Evolutionary conservation across 1,140 invertebrate species (phyloP), one percentile per base, ranked within the genome.

Genomic region (Eriosoma lanigerum): DNA sequence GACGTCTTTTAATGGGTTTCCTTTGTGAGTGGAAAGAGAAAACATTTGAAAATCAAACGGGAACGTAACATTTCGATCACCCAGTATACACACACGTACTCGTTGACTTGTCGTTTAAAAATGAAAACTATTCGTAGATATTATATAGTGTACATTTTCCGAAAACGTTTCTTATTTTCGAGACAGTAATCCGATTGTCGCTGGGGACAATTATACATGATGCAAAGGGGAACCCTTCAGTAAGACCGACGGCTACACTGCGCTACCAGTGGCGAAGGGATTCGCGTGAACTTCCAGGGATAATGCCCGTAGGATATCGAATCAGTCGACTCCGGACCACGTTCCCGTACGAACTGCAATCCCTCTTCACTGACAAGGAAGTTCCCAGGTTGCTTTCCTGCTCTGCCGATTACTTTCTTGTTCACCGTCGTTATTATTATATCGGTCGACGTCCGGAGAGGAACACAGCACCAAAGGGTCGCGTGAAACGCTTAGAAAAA

Each of bases 261-360:
- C 38, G 24, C 66, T 0, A 29, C 44, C 15, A 19, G 66, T 17
- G 66, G 46, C 38, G 5, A 44, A 68, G n/a, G 64, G 21, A 24
- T 15, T 32, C n/a, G 21, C 38, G n/a, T n/a, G 21, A n/a, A 46
- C 12, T 46, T 5, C 38, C 64, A 17, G 64, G 64, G n/a, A 66
- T 38, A 13, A 50, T 60, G 15, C 73, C 38, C 21, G 72, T 38
- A 72, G 68, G 68, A 72, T 32, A 26, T 76, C 73, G 32, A 46
- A 58, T 76, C 73, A 76, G 73, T 76, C 32, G 73, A 44, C 73
- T 60, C 21, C 73, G 73, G 54, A 46, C 54, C 54, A 58, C 54
- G 52, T 58, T 76, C 73, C 21, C 32, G 73, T 21, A 32, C 12
- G 21, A 8, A 26, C 38, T 6, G 32, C 32, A 38, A 26, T n/a